A percentile compares a stretch with the other conserved stretches of the same genome.
phyloP scores from a whole-genome alignment of 1,140 invertebrate species.

The Trichoplusia ni region DNA sequence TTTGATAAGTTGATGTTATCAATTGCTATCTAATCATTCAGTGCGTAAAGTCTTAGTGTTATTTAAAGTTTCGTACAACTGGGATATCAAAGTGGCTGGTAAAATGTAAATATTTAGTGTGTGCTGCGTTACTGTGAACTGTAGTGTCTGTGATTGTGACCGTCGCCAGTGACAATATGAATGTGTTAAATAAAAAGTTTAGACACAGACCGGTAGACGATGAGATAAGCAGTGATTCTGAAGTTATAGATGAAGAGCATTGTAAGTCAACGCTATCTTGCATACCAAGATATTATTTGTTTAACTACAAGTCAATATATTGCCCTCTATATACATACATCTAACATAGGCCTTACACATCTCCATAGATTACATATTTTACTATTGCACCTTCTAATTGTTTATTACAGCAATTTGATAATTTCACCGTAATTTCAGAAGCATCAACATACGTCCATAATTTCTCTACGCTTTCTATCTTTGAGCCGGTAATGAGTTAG shows the following conservation, averaged over 20 bases:
- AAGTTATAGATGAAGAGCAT: conserved; percentile 52
- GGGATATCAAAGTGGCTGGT: conserved; percentile 42
- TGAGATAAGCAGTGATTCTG: conserved; percentile 70
- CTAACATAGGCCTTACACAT: too few species aligned
- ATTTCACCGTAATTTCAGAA: too few species aligned
- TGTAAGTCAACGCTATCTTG: conserved; percentile 35
- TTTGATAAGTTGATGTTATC: conserved; percentile 70
- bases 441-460: too few species aligned
- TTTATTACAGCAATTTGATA: too few species aligned
- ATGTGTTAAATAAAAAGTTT: conserved; percentile 49
- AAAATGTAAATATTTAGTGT: conserved; percentile 40
- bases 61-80: conserved; percentile 57
- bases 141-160: conserved; percentile 38
- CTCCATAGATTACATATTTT: too few species aligned
- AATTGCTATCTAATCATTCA: conserved; percentile 73
- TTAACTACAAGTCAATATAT: background rate
- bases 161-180: conserved; percentile 55
- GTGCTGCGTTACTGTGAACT: conserved; percentile 34
- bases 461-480: too few species aligned
- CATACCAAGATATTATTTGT: background rate
- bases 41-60: conserved; percentile 71
- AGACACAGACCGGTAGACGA: conserved; percentile 70
- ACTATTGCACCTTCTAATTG: too few species aligned
- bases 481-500: too few species aligned
- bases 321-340: too few species aligned